Evolutionary conservation across 2,113 vertebrate genomes (phyloP).

Genomic region (Entomyzon cyanotis): DNA sequence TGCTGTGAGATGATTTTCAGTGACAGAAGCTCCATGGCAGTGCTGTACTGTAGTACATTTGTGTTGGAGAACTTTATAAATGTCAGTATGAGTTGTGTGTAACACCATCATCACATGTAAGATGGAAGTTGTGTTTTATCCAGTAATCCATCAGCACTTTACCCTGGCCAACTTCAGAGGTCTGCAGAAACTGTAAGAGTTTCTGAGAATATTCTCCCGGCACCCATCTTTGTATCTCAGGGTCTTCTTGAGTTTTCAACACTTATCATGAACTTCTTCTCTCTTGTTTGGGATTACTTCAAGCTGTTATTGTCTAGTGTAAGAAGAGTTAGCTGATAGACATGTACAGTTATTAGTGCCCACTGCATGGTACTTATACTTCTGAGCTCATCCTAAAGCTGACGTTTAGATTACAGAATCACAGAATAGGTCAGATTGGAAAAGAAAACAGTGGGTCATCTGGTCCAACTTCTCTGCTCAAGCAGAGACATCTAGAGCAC

Average conservation of each 20-base stretch:
- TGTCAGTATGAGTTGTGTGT: neutral
- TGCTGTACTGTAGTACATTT: neutral
- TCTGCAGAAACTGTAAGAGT: neutral
- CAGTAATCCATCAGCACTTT: neutral
- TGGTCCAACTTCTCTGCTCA: neutral
- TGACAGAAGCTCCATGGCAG: neutral
- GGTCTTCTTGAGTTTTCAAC: neutral
- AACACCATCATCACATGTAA: rapidly evolving
- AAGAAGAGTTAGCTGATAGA: neutral
- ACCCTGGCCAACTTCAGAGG: neutral
- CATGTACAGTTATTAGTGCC: neutral
- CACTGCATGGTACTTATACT: rapidly evolving
- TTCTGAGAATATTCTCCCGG: neutral
- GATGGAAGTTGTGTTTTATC: neutral
- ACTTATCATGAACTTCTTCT: neutral
- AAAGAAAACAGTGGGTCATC: neutral
- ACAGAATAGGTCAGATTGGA: neutral
- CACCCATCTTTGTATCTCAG: neutral
- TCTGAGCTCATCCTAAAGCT: neutral
- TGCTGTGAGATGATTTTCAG: rapidly evolving
- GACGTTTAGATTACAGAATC: neutral
- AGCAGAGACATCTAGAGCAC: neutral
- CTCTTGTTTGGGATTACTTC: neutral
- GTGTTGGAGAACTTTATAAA: neutral
- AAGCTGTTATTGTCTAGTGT: neutral